Base-by-base conservation (phyloP, 2,113 vertebrate genomes). In the Corapipo altera region DNA sequence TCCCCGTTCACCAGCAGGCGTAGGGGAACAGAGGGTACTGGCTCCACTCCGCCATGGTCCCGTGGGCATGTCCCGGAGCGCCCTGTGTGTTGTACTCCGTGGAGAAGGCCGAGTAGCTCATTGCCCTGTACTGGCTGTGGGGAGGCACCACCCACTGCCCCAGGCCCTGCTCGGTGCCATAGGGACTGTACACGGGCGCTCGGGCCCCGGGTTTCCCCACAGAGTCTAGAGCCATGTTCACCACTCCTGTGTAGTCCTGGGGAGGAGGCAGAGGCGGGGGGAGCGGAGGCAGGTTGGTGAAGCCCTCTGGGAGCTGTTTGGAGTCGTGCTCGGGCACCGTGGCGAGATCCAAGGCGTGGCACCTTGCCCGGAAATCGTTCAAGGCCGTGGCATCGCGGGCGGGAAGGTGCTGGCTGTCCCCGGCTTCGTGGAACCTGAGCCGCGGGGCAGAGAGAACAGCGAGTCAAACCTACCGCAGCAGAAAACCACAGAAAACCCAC, bases 11-110 rank as follows among this genome's bases (percentile, higher is more conserved):
- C 99, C 99, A 99, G 98, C 98, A 99, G 26, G 98, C 98, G 8
- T 99, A 99, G 5, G 99, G 98, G 93, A 99, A 99, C 59, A 99
- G 97, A 6, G 98, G 98, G 96, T 98, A 99, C 89, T 99, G 99
- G 97, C 98, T 99, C 99, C 99, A 99, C 93, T 99, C 99, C 0
- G 98, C 95, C 97, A 99, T 17, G 81, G 98, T 97, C 89, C 98
- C 97, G 2, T 98, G 98, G 93, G 98, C 97, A 83, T 98, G 98
- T 76, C 98, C 96, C 0, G 98, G 97, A 78, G 98, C 93, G 8
- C 98, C 98, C 44, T 98, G 98, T 3, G 98, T 22, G 55, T 97
- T 96, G 95, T 98, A 99, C 80, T 99, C 99, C 2, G 98, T 67
- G 67, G 98, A 96, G 88, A 99, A 98, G 72, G 97, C 96, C 0